Percentiles rank a stretch among this genome's conserved stretches.
Evolutionary conservation across 2,113 vertebrate genomes (phyloP).

Genomic region (Macroglossus sobrinus): DNA sequence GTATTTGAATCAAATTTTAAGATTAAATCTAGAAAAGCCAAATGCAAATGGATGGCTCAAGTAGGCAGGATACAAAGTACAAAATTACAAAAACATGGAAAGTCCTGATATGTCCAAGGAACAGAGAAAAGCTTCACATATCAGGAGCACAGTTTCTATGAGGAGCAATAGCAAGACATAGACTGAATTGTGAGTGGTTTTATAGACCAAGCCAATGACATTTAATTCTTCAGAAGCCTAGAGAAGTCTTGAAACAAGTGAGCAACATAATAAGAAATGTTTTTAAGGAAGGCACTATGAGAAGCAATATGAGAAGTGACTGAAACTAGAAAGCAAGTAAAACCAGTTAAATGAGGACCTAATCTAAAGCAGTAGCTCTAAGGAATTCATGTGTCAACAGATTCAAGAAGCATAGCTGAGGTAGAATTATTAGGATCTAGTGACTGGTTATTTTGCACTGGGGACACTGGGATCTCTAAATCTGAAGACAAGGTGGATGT

Average conservation of each 20-base stretch:
- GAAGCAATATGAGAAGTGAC: not conserved
- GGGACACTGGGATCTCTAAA: not conserved
- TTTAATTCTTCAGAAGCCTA: not conserved
- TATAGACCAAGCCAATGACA: not conserved
- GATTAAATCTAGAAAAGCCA: conserved; percentile 11
- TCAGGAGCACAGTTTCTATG: not conserved
- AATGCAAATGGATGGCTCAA: not conserved
- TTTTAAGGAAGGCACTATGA: not conserved
- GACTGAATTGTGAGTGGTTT: not conserved
- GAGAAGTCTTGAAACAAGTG: not conserved
- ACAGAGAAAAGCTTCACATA: not conserved
- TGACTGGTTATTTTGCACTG: not conserved
- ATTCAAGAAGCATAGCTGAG: not conserved
- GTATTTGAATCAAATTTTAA: not conserved
- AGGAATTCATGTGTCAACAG: not conserved
- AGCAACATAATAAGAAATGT: not conserved
- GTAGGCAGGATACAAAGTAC: not conserved
- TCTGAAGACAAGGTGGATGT: not conserved
- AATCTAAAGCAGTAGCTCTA: not conserved
- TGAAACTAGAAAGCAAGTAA: not conserved
- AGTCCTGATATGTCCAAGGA: not conserved
- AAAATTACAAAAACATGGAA: not conserved
- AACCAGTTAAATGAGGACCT: not conserved
- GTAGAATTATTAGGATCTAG: not conserved
- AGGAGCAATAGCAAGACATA: not conserved